Evolutionary conservation across 2,888 invertebrate genomes (phyloP).

Genomic region (Homarus gammarus): DNA sequence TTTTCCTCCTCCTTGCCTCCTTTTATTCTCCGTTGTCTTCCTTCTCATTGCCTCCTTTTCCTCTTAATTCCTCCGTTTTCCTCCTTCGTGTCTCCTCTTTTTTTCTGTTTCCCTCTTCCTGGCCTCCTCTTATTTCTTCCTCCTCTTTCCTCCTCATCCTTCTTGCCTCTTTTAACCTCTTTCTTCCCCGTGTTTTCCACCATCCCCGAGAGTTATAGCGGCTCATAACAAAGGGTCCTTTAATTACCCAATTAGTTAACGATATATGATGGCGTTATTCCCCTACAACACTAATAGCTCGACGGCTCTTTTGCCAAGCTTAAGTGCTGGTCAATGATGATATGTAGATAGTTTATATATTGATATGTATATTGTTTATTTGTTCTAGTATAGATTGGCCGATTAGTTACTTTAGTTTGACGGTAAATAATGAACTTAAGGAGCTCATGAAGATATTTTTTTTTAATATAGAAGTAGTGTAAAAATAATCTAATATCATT

Average conservation of each 20-base stretch:
- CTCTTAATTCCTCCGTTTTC: background rate
- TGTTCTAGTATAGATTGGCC: too few species aligned
- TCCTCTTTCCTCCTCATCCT: background rate
- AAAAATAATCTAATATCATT: too few species aligned
- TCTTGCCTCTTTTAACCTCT: background rate
- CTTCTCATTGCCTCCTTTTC: background rate
- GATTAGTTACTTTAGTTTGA: too few species aligned
- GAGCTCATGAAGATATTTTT: too few species aligned
- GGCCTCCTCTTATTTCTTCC: background rate
- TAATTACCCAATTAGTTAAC: constrained; percentile 1
- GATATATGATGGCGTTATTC: background rate
- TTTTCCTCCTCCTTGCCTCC: too few species aligned
- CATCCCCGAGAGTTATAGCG: background rate
- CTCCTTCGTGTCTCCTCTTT: background rate
- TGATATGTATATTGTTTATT: too few species aligned
- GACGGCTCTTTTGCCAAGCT: background rate
- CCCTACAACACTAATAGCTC: background rate
- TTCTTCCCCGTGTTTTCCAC: background rate
- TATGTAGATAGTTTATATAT: too few species aligned
- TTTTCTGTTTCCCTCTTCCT: background rate
- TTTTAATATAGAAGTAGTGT: too few species aligned
- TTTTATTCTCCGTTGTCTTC: background rate
- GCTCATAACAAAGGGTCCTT: constrained; percentile 5
- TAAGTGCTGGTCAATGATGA: background rate
- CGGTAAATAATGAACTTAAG: too few species aligned